Evolutionary conservation across 2,888 invertebrate species (phyloP).

Genomic region (Merodon equestris): DNA sequence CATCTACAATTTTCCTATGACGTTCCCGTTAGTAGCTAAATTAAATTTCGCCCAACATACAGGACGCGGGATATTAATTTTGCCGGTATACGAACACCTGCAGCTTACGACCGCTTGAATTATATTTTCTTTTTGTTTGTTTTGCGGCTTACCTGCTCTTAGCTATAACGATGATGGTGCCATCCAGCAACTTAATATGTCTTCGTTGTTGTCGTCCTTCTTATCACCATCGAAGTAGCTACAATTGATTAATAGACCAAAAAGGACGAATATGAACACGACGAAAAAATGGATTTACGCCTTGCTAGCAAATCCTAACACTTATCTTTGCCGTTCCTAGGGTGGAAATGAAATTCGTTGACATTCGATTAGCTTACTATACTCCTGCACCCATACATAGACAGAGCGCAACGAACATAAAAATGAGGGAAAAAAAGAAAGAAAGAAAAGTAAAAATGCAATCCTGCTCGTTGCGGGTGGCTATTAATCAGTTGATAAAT

Average conservation of each 20-base stretch:
- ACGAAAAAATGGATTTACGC: slow-evolving; percentile 26
- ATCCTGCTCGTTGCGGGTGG: slow-evolving; percentile 12
- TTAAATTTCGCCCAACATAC: slow-evolving; percentile 58
- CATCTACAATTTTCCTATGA: slow-evolving; percentile 50
- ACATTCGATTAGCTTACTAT: slow-evolving; percentile 63
- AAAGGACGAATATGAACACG: slow-evolving; percentile 30
- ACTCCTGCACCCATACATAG: no score
- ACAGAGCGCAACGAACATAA: neutral
- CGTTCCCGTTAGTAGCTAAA: slow-evolving; percentile 37
- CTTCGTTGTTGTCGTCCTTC: slow-evolving; percentile 62
- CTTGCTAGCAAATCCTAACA: slow-evolving; percentile 56
- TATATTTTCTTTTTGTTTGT: slow-evolving; percentile 4
- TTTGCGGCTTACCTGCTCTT: no score
- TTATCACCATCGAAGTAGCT: slow-evolving; percentile 60
- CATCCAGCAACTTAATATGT: slow-evolving; percentile 32
- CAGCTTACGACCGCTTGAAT: slow-evolving; percentile 14
- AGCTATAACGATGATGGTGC: neutral
- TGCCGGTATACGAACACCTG: slow-evolving; percentile 34
- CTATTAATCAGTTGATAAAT: slow-evolving; percentile 66
- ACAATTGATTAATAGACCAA: slow-evolving; percentile 65
- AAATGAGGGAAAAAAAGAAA: neutral
- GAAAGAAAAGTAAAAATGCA: slow-evolving; percentile 54
- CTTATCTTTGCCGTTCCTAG: slow-evolving; percentile 50
- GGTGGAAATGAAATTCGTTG: slow-evolving; percentile 64
- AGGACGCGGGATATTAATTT: slow-evolving; percentile 52